phyloP scores from a whole-genome alignment of 2,888 invertebrate genomes.

The Ophioninae sp. region DNA sequence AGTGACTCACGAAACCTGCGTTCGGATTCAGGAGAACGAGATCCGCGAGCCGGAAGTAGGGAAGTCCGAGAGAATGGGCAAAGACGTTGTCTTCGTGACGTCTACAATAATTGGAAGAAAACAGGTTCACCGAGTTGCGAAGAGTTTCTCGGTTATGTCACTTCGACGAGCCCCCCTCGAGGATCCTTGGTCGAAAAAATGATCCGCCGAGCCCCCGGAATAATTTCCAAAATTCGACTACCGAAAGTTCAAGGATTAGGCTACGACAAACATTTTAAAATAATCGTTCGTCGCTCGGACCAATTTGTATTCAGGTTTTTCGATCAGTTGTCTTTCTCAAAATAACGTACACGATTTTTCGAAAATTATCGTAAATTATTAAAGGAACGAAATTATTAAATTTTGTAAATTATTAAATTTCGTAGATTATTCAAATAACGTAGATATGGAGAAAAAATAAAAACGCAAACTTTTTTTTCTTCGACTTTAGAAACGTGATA shows the following conservation, averaged over 20 bases:
- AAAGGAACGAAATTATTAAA: too few species aligned
- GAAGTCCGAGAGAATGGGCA: constrained; percentile 11
- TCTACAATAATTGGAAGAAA: constrained; percentile 7
- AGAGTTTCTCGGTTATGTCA: constrained; percentile 31
- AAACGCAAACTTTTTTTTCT: too few species aligned
- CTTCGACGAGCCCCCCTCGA: constrained; percentile 21
- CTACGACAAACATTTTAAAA: too few species aligned
- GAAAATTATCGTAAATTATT: too few species aligned
- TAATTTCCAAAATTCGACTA: not conserved
- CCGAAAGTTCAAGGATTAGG: not conserved
- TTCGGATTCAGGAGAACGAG: not conserved
- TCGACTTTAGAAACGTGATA: too few species aligned
- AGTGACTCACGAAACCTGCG: constrained; percentile 34
- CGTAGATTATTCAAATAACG: too few species aligned
- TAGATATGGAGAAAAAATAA: too few species aligned
- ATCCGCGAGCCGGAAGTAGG: not conserved
- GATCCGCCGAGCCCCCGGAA: constrained; percentile 16
- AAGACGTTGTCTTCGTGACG: constrained; percentile 1
- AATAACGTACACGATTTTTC: too few species aligned
- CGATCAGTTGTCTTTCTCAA: too few species aligned
- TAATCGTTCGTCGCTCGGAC: too few species aligned
- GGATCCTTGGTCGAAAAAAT: constrained; percentile 4
- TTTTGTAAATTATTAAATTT: too few species aligned
- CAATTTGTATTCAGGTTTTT: too few species aligned
- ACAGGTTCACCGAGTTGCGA: not conserved